Conservation (phyloP, 2,888 invertebrate genomes). For the Tinea semifulvella region DNA sequence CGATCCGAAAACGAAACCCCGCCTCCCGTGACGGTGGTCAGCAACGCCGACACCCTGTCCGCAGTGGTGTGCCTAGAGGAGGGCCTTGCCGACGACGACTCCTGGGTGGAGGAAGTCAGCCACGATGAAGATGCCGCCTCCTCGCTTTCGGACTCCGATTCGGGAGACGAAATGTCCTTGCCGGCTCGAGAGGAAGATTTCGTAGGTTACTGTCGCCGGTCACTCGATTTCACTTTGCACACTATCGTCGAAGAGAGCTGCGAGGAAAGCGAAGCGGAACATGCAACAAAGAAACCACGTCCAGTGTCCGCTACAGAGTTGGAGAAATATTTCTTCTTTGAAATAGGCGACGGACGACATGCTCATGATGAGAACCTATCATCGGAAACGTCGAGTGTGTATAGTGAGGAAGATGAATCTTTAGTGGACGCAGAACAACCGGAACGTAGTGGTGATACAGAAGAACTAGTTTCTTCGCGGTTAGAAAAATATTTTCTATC, state of each 20-base stretch:
- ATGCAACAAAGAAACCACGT: conserved; percentile 67
- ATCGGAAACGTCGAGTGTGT: conserved; percentile 87
- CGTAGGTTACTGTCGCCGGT: conserved; percentile 81
- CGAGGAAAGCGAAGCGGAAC: conserved; percentile 90
- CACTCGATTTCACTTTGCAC: conserved; percentile 89
- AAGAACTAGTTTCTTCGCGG: conserved; percentile 83
- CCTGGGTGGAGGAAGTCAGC: conserved; percentile 90
- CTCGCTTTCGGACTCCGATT: conserved; percentile 74
- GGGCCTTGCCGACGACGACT: conserved; percentile 89
- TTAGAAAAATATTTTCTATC: conserved; percentile 90
- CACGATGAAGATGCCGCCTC: conserved; percentile 76
- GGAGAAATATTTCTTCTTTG: conserved; percentile 92
- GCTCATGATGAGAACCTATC: conserved; percentile 68
- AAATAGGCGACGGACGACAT: conserved; percentile 76
- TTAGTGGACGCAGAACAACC: conserved; percentile 68
- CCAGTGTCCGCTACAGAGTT: conserved; percentile 83
- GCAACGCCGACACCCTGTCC: conserved; percentile 74
- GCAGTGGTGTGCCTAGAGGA: conserved; percentile 82
- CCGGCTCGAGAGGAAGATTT: conserved; percentile 83
- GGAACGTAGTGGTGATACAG: conserved; percentile 69
- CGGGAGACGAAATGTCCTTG: conserved; percentile 73
- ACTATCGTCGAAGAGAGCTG: conserved; percentile 95
- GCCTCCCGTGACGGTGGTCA: conserved; percentile 72
- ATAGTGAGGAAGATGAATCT: conserved; percentile 84
- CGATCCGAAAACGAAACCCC: conserved; percentile 54